These are phyloP conservation scores for Coecobrya sp. DNA, from an alignment of 2,888 invertebrate genomes.

Conservation along the genomic window DNA sequence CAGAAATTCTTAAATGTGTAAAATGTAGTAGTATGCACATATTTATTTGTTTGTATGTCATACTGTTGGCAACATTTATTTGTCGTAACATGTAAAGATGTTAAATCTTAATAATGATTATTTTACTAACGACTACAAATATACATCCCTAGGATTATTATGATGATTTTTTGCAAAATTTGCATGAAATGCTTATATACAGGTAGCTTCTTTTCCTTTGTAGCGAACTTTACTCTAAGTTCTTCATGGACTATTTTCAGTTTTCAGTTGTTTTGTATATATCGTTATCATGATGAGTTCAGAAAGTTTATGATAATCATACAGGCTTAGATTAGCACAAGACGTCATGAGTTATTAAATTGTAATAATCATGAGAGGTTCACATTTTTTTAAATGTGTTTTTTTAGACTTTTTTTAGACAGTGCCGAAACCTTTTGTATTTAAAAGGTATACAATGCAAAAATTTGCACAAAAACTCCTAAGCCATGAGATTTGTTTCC, in stretches of 20 bases:
- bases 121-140: slow-evolving; percentile 38
- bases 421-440: slow-evolving; percentile 4
- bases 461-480: background rate
- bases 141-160: slow-evolving; percentile 28
- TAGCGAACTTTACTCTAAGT: slow-evolving; percentile 71
- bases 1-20: slow-evolving; percentile 14
- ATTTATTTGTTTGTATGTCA: slow-evolving; percentile 77
- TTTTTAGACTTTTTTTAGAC: slow-evolving; percentile 7
- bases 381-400: background rate
- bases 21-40: slow-evolving; percentile 79
- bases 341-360: slow-evolving; percentile 16
- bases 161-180: slow-evolving; percentile 61
- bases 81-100: slow-evolving; percentile 52
- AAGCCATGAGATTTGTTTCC: background rate
- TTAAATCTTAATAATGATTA: background rate
- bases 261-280: slow-evolving; percentile 68
- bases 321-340: slow-evolving; percentile 35
- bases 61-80: slow-evolving; percentile 82
- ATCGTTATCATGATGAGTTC: slow-evolving; percentile 60
- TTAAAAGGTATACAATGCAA: background rate
- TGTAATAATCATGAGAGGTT: slow-evolving; percentile 1
- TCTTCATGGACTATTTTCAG: slow-evolving; percentile 76
- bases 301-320: slow-evolving; percentile 44
- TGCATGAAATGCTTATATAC: slow-evolving; percentile 81
- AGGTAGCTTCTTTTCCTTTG: slow-evolving; percentile 79